Evolutionary conservation across 2,888 invertebrate genomes (phyloP).

Genomic region (Schrankia costaestrigalis): DNA sequence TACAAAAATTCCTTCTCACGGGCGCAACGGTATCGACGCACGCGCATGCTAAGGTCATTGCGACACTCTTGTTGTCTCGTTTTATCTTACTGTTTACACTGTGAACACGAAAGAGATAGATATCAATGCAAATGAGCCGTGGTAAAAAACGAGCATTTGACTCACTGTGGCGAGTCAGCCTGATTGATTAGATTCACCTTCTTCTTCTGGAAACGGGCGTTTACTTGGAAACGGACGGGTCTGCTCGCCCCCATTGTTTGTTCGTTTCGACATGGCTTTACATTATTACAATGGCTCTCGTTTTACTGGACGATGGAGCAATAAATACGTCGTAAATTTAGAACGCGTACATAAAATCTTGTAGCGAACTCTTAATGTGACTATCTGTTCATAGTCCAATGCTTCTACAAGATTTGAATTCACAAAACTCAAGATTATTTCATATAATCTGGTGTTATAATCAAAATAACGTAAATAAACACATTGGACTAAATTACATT

Average conservation of each 20-base stretch:
- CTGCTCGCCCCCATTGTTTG: conserved; percentile 54
- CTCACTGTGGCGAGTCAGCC: conserved; percentile 55
- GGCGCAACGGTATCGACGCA: conserved; percentile 66
- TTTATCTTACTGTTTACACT: conserved; percentile 21
- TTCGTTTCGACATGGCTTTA: conserved; percentile 46
- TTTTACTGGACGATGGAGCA: conserved; percentile 42
- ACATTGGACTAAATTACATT: conserved; percentile 1
- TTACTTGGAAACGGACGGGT: conserved; percentile 49
- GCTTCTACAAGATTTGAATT: conserved; percentile 10
- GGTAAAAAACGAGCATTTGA: conserved; percentile 60
- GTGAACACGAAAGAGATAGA: conserved; percentile 42
- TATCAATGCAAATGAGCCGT: conserved; percentile 60
- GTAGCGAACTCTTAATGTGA: conserved; percentile 39
- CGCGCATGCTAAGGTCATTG: conserved; percentile 64
- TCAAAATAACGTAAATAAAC: conserved; percentile 1
- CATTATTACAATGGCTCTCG: conserved; percentile 42
- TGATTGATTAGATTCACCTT: conserved; percentile 76
- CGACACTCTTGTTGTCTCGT: conserved; percentile 43
- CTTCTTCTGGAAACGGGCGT: conserved; percentile 52
- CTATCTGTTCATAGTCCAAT: conserved; percentile 34
- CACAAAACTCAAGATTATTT: neutral
- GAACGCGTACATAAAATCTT: conserved; percentile 50
- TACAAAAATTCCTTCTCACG: conserved; percentile 74
- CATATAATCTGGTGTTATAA: conserved; percentile 1
- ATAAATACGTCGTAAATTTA: conserved; percentile 58